phyloP scores from a whole-genome alignment of 2,888 invertebrate species.

The Alviniconcha strummeri region DNA sequence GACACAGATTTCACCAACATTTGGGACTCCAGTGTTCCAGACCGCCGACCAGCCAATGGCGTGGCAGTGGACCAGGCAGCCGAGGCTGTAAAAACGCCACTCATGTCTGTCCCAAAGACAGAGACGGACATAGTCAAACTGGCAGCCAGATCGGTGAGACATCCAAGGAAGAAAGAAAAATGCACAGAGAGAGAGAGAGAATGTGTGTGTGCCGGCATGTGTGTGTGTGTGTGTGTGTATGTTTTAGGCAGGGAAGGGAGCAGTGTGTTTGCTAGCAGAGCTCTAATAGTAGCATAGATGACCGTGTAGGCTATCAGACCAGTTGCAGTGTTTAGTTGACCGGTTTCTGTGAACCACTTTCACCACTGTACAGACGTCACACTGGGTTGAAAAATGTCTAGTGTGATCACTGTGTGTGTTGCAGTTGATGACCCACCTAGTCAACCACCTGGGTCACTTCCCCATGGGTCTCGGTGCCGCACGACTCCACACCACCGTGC shows the following conservation, averaged over 20 bases:
- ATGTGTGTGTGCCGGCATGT: not conserved
- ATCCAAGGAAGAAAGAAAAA: not conserved
- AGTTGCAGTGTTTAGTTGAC: no score
- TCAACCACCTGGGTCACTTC: slow-evolving; percentile 95
- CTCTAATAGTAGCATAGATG: no score
- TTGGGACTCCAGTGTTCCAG: slow-evolving; percentile 41
- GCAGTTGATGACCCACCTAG: slow-evolving; percentile 88
- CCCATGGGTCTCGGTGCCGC: slow-evolving; percentile 90
- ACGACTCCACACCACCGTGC: slow-evolving; percentile 89
- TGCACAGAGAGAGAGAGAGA: not conserved
- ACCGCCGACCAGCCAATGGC: slow-evolving; percentile 28
- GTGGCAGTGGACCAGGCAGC: slow-evolving; percentile 26
- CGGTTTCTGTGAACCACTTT: no score
- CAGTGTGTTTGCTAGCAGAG: not conserved
- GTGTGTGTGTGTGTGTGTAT: not conserved
- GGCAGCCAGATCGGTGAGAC: slow-evolving; percentile 78
- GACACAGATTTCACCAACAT: slow-evolving; percentile 56
- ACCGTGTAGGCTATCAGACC: no score
- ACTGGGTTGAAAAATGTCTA: no score
- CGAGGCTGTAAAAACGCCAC: slow-evolving; percentile 13
- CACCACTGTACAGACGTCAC: no score
- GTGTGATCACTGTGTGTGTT: slow-evolving; percentile 16
- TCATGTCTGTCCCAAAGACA: slow-evolving; percentile 41
- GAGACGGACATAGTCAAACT: slow-evolving; percentile 71
- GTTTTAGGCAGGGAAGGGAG: not conserved